Conservation (phyloP, 2,888 invertebrate species). For the Plagiodera versicolora region DNA sequence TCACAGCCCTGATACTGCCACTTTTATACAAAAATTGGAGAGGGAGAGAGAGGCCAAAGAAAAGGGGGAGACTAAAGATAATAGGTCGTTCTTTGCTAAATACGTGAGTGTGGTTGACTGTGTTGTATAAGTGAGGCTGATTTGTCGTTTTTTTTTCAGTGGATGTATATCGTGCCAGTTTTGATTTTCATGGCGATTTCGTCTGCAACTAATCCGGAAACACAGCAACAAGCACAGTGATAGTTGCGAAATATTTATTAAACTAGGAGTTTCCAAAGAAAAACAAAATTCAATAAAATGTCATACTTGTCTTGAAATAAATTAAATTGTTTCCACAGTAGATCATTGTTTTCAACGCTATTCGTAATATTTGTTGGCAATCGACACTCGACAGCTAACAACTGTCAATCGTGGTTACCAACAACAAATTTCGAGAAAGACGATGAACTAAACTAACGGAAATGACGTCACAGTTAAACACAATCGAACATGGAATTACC, state of each 20-base stretch:
- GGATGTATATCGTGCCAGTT: slow-evolving; percentile 98
- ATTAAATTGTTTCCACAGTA: too few relatives aligned
- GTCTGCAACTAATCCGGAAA: slow-evolving; percentile 82
- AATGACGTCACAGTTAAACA: too few relatives aligned
- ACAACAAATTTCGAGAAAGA: too few relatives aligned
- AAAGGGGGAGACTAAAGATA: slow-evolving; percentile 88
- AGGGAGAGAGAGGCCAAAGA: slow-evolving; percentile 87
- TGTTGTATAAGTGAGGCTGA: background rate
- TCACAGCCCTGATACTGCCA: slow-evolving; percentile 95
- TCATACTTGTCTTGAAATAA: too few relatives aligned
- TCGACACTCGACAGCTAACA: too few relatives aligned
- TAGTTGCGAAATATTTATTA: background rate
- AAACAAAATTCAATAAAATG: too few relatives aligned
- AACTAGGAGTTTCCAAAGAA: too few relatives aligned
- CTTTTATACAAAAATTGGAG: slow-evolving; percentile 91
- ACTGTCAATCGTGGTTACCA: too few relatives aligned
- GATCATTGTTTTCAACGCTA: too few relatives aligned
- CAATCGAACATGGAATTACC: too few relatives aligned
- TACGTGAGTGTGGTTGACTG: slow-evolving; percentile 71
- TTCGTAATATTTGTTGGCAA: too few relatives aligned
- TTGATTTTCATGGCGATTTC: slow-evolving; percentile 89
- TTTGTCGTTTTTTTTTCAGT: slow-evolving; percentile 66
- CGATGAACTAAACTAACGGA: too few relatives aligned
- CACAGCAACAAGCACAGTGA: slow-evolving; percentile 31
- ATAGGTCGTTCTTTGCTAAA: slow-evolving; percentile 95